A percentile compares a stretch with the other conserved stretches of the same genome.
Evolutionary conservation across 1,140 invertebrate species (phyloP).

Genomic region (Hirudo medicinalis): DNA sequence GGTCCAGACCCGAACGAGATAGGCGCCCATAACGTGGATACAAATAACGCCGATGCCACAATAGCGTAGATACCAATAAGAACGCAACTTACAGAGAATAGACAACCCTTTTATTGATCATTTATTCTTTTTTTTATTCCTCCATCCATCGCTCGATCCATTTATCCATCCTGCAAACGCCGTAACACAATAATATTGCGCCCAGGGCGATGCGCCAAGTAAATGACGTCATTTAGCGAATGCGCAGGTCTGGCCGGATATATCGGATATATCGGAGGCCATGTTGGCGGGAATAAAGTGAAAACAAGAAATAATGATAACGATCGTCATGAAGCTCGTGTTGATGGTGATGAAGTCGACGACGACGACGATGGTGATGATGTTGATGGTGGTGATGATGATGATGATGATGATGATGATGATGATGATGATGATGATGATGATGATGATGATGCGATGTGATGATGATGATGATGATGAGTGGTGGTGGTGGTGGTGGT

Average conservation of each 20-base stretch:
- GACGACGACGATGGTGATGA: conserved; percentile 4
- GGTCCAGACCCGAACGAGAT: too few species aligned
- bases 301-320: conserved; percentile 14
- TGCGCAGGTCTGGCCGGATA: conserved; percentile 10
- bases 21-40: too few species aligned
- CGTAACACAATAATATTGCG: conserved; percentile 12
- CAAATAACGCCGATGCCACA: too few species aligned
- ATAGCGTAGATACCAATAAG: too few species aligned
- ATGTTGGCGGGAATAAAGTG: not conserved
- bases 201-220: conserved; percentile 10
- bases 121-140: not conserved
- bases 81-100: too few species aligned
- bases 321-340: conserved; percentile 4
- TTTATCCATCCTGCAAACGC: not conserved
- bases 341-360: conserved; percentile 12
- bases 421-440: conserved; percentile 16
- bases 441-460: conserved; percentile 14
- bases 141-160: conserved; percentile 4
- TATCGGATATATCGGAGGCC: conserved; percentile 9
- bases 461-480: not conserved
- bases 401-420: conserved; percentile 16
- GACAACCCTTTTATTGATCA: too few species aligned
- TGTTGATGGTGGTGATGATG: conserved; percentile 11
- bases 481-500: too few species aligned
- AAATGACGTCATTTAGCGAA: conserved; percentile 13